Percentiles rank a stretch among this genome's conserved stretches.
Evolutionary conservation across 2,888 invertebrate species (phyloP).

Genomic region (Lycaena phlaeas): DNA sequence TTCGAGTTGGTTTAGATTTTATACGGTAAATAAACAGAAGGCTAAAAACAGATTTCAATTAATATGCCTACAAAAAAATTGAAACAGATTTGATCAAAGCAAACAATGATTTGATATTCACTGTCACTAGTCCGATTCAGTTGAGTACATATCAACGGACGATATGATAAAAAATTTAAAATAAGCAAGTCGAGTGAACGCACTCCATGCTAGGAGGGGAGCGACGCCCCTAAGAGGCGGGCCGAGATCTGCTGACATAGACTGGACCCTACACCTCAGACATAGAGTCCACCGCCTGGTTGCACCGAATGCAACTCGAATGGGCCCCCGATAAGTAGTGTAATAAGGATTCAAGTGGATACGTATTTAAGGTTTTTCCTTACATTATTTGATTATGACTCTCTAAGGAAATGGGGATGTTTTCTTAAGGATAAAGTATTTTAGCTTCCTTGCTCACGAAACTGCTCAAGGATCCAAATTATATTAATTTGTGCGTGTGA

Average conservation of each 20-base stretch:
- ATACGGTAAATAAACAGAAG: too few species aligned
- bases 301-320: constrained; percentile 58
- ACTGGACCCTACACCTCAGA: constrained; percentile 20
- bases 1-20: too few species aligned
- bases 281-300: constrained; percentile 23
- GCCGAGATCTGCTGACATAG: constrained; percentile 29
- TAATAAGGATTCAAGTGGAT: constrained; percentile 42
- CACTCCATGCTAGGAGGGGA: constrained; percentile 38
- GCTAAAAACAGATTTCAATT: too few species aligned
- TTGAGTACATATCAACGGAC: constrained; percentile 56
- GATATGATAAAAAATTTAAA: constrained; percentile 69
- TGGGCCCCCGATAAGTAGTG: constrained; percentile 55
- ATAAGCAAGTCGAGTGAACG: constrained; percentile 47
- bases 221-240: constrained; percentile 68
- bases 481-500: too few species aligned
- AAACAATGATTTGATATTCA: constrained; percentile 3
- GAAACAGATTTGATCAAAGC: too few species aligned
- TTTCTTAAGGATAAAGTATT: constrained; percentile 1
- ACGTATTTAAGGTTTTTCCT: constrained; percentile 36
- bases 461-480: too few species aligned
- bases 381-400: constrained; percentile 24
- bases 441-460: too few species aligned
- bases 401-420: constrained; percentile 10
- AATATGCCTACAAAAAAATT: too few species aligned
- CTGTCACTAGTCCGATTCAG: constrained; percentile 43